phyloP scores from a whole-genome alignment of 2,113 vertebrate genomes.

The Pygathrix nemaeus region DNA sequence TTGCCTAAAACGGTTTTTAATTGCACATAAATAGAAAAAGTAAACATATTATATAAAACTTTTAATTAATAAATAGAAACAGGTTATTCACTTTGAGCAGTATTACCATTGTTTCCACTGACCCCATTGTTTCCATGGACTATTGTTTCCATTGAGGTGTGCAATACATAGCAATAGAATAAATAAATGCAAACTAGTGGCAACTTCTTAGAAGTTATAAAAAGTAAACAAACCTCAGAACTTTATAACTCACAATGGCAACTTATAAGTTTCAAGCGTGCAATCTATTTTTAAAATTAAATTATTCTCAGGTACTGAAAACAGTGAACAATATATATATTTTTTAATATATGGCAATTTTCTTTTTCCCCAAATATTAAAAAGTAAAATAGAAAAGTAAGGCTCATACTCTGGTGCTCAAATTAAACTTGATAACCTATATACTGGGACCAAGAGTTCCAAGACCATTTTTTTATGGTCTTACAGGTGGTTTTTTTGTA shows the following conservation, averaged over 20 bases:
- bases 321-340: background rate
- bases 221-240: conserved; percentile 11
- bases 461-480: background rate
- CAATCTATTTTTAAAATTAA: background rate
- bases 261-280: background rate
- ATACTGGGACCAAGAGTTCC: background rate
- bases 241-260: background rate
- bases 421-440: background rate
- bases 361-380: background rate
- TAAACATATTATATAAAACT: background rate
- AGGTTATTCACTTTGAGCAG: background rate
- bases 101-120: background rate
- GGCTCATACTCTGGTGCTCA: background rate
- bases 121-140: background rate
- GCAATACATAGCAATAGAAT: background rate
- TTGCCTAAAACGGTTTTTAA: background rate
- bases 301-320: background rate
- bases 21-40: background rate
- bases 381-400: conserved; percentile 19
- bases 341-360: background rate
- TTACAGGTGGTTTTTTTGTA: background rate
- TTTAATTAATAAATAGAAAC: background rate
- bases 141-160: background rate
- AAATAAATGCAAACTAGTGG: background rate
- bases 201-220: background rate